Evolutionary conservation across 30 jellyfish, hydroid and myxozoan genomes (phyloP).

Genomic region (Aurelia sp.): DNA sequence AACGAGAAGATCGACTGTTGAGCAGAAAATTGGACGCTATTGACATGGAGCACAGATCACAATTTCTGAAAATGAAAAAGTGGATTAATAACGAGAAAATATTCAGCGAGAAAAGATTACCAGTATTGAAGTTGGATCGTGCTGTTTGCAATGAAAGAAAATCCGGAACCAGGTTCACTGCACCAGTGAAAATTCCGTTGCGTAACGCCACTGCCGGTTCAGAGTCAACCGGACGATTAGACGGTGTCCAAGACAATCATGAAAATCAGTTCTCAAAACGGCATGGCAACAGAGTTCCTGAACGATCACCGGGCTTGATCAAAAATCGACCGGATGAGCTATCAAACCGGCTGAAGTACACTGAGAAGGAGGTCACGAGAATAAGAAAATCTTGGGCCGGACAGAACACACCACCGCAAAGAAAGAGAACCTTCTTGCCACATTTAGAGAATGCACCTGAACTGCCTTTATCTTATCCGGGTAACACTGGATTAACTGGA

Average conservation of each 20-base stretch:
- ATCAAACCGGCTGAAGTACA: conserved; percentile 27
- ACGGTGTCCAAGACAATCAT: background rate
- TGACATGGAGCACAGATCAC: conserved; percentile 46
- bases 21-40: conserved; percentile 20
- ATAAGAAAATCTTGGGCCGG: conserved; percentile 57
- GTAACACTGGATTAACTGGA: background rate
- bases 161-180: background rate
- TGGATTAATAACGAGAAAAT: conserved; percentile 17
- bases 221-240: background rate
- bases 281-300: background rate
- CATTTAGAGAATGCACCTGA: conserved; percentile 48
- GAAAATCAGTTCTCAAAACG: background rate
- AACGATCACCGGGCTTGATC: background rate
- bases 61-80: conserved; percentile 26
- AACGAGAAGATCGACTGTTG: conserved; percentile 47
- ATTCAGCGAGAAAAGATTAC: conserved; percentile 9
- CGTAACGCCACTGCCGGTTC: background rate
- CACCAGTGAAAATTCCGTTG: background rate
- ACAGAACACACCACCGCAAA: conserved; percentile 39
- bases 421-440: conserved; percentile 54
- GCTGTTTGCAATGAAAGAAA: background rate
- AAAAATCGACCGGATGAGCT: conserved; percentile 4
- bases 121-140: background rate
- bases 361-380: conserved; percentile 54
- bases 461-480: background rate